Evolutionary conservation across 2,888 invertebrate species (phyloP), one percentile per base, ranked within the genome.

Genomic region (Pasiphila rectangulata): DNA sequence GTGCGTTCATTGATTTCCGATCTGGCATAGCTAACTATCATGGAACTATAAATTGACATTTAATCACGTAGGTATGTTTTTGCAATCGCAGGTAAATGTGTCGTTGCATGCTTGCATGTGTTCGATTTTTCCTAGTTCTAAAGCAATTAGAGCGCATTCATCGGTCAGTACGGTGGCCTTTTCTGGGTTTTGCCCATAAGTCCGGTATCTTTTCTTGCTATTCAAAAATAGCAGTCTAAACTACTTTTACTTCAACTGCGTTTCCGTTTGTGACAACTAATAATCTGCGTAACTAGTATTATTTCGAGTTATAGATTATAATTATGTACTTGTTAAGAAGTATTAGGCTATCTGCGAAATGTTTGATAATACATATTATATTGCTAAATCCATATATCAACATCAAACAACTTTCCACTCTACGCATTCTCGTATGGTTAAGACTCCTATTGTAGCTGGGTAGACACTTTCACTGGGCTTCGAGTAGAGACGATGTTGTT

Each of bases 391-490:
- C 9, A n/a, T 10, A 17, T 6, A 27, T 6, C 10, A 15, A 7
- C 10, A 3, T 40, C 29, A 40, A 51, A 42, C 46, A 20, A 57
- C 57, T 59, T 56, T 59, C 56, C 51, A 41, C 27, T 59, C 56
- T 50, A 41, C 27, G 13, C 16, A 49, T 50, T 37, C 34, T 19
- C 17, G 9, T 30, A 39, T 43, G 46, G 46, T 41, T 46, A 48
- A 51, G 42, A 55, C 45, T 51, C 48, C 44, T 56, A 56, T 27
- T 45, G 24, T 35, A 42, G 45, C 40, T 51, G 44, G 27, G 42
- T 32, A 42, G 48, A 49, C 52, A 69, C 68, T 69, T 69, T 69
- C 68, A 65, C 68, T 61, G 29, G 27, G 39, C 44, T 42, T 45
- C 29, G 38, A 45, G n/a, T n/a, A n/a, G n/a, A n/a, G 54, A 55